Evolutionary conservation across 2,888 invertebrate species (phyloP).

Genomic region (Chloromyia formosa): DNA sequence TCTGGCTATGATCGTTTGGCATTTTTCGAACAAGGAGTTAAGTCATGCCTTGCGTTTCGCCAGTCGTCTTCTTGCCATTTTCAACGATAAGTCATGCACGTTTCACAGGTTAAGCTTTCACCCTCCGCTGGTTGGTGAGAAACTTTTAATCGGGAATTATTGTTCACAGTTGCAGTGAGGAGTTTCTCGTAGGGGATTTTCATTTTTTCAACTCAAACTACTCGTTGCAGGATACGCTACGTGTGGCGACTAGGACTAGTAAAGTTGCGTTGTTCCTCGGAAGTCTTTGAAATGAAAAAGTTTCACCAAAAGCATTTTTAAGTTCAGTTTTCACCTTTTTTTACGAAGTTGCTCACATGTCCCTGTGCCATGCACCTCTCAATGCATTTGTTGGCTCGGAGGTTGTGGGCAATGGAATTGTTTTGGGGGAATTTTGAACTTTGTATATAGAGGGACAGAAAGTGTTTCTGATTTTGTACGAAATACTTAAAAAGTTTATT

Average conservation of each 20-base stretch:
- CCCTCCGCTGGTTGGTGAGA: slow-evolving; percentile 8
- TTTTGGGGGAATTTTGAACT: no score
- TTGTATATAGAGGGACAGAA: no score
- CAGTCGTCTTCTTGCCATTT: background rate
- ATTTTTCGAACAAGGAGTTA: no score
- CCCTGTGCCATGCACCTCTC: background rate
- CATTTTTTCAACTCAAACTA: background rate
- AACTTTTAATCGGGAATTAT: slow-evolving; percentile 46
- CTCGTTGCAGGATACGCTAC: slow-evolving; percentile 14
- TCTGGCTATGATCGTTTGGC: no score
- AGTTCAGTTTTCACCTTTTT: slow-evolving; percentile 22
- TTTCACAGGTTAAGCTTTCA: slow-evolving; percentile 44
- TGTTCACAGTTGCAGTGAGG: slow-evolving; percentile 40
- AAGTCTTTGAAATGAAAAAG: background rate
- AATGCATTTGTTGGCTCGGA: no score
- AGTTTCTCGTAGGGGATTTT: slow-evolving; percentile 15
- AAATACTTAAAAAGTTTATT: no score
- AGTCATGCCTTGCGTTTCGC: no score
- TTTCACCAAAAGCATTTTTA: slow-evolving; percentile 16
- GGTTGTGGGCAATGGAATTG: no score
- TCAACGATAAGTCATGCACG: slow-evolving; percentile 39
- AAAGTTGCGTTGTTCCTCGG: slow-evolving; percentile 28
- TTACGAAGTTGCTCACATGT: background rate
- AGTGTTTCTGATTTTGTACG: no score
- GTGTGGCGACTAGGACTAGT: slow-evolving; percentile 16